Conservation (phyloP, 2,888 invertebrate species). For the Esperia sulphurella region DNA sequence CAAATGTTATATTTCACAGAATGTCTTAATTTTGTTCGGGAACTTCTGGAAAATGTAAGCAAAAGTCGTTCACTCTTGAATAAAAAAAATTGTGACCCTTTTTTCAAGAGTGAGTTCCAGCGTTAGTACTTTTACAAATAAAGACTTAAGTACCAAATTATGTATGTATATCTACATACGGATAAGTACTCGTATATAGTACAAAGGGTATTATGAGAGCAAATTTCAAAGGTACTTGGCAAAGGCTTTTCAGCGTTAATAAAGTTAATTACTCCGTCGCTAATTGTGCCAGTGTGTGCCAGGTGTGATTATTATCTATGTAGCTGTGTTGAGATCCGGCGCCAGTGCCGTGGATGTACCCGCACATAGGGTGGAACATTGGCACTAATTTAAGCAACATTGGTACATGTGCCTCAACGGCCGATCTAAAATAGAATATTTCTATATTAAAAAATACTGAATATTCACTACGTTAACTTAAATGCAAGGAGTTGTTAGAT, state of each 20-base stretch:
- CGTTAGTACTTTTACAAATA: not conserved
- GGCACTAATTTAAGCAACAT: too few species aligned
- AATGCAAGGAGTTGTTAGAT: too few species aligned
- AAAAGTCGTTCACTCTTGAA: too few species aligned
- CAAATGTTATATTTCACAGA: too few species aligned
- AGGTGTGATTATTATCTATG: slow-evolving; percentile 15
- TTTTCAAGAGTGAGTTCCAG: too few species aligned
- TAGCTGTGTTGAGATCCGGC: not conserved
- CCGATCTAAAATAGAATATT: too few species aligned
- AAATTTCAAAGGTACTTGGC: slow-evolving; percentile 20
- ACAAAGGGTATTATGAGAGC: slow-evolving; percentile 16
- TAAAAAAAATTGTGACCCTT: too few species aligned
- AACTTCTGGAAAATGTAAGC: too few species aligned
- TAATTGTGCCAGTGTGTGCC: slow-evolving; percentile 20
- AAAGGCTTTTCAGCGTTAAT: slow-evolving; percentile 22
- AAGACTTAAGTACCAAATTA: not conserved
- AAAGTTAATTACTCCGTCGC: slow-evolving; percentile 22
- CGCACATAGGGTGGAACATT: not conserved
- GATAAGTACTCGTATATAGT: not conserved
- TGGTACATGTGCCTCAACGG: too few species aligned
- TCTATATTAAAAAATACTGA: too few species aligned
- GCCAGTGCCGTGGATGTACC: not conserved
- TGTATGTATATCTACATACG: not conserved
- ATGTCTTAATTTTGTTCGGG: too few species aligned
- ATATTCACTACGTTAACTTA: too few species aligned